phyloP scores from a whole-genome alignment of 2,888 invertebrate genomes.

The Xanthia togata region DNA sequence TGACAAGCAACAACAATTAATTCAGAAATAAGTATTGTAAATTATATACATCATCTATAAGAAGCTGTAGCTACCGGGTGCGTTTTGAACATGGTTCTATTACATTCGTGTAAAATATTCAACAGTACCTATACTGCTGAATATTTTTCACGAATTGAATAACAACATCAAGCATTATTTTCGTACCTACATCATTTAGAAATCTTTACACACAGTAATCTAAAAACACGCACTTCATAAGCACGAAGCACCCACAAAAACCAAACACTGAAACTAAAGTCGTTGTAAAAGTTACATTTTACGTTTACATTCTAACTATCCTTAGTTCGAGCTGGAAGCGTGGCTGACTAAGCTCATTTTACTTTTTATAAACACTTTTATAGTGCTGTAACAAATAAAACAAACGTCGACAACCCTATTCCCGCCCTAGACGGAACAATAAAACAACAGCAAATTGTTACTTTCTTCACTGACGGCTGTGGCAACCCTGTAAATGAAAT shows the following conservation, averaged over 20 bases:
- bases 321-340: constrained; percentile 41
- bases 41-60: no score
- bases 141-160: neutral
- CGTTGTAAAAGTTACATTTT: constrained; percentile 51
- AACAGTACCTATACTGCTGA: no score
- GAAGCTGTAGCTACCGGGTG: no score
- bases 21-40: no score
- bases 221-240: constrained; percentile 18
- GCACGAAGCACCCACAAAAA: constrained; percentile 18
- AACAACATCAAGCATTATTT: neutral
- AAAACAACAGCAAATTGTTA: constrained; percentile 70
- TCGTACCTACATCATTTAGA: neutral
- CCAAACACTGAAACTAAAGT: constrained; percentile 35
- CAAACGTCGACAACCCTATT: constrained; percentile 68
- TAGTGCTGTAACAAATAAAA: constrained; percentile 68
- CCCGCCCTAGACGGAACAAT: constrained; percentile 63
- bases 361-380: constrained; percentile 68
- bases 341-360: constrained; percentile 60
- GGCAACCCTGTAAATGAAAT: constrained; percentile 67
- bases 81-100: no score
- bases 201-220: neutral
- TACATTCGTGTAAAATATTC: no score
- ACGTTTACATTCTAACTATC: constrained; percentile 53
- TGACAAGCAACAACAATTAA: no score
- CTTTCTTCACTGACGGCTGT: constrained; percentile 60